These are phyloP conservation scores for Mythimna albipuncta DNA, from an alignment of 2,888 invertebrate genomes.

Conservation along the genomic window DNA sequence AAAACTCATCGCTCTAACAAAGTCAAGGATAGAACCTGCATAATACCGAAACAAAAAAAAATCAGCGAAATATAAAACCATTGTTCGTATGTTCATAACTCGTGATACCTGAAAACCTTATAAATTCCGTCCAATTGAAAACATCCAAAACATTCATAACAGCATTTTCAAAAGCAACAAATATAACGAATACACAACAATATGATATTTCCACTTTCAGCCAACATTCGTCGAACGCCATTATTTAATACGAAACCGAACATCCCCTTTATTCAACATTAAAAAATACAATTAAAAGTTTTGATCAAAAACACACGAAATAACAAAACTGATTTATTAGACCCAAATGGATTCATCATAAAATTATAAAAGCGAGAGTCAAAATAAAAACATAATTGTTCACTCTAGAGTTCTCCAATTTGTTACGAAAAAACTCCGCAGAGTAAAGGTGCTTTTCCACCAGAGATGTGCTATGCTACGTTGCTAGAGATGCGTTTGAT, in stretches of 20 bases:
- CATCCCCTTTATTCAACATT: conserved; percentile 32
- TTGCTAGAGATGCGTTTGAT: too few relatives aligned
- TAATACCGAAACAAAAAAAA: not conserved
- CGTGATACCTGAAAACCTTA: conserved; percentile 1
- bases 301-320: conserved; percentile 57
- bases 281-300: conserved; percentile 63
- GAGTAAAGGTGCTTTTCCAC: conserved; percentile 7
- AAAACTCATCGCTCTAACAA: too few relatives aligned
- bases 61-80: not conserved
- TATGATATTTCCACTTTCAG: conserved; percentile 18
- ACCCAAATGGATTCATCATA: conserved; percentile 67
- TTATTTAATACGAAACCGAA: conserved; percentile 36
- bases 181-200: conserved; percentile 21
- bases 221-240: conserved; percentile 7
- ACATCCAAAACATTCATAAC: not conserved
- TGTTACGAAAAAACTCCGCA: conserved; percentile 55
- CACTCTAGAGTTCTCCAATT: conserved; percentile 66
- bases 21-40: not conserved
- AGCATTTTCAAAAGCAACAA: conserved; percentile 13
- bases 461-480: too few relatives aligned
- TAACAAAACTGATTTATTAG: conserved; percentile 69
- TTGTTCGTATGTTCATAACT: not conserved
- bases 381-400: conserved; percentile 66
- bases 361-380: conserved; percentile 63
- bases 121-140: conserved; percentile 3